A percentile compares a stretch with the other conserved stretches of the same genome.
These are phyloP conservation scores for Adela reaumurella DNA, from an alignment of 2,888 invertebrate species.

Conservation along the genomic window DNA sequence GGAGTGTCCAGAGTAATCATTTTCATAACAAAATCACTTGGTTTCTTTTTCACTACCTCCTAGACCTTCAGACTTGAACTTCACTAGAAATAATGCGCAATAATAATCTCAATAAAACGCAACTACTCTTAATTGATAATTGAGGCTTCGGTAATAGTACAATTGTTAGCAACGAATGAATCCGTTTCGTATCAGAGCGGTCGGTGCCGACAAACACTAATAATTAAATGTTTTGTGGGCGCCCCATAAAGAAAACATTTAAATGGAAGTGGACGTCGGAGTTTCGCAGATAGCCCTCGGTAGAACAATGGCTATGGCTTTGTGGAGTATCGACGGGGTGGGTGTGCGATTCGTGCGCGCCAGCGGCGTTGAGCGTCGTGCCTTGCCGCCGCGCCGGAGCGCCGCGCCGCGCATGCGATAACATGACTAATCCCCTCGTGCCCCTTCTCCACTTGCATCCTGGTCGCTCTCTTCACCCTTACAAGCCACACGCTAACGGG, in stretches of 20 bases:
- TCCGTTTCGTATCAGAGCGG: not conserved
- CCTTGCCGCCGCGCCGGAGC: slow-evolving; percentile 27
- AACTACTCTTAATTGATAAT: too few relatives aligned
- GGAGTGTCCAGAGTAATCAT: too few relatives aligned
- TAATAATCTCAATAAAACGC: too few relatives aligned
- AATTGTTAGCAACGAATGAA: not conserved
- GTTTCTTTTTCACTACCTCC: too few relatives aligned
- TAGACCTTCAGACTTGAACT: too few relatives aligned
- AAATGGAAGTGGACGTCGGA: not conserved
- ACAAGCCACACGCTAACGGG: too few relatives aligned
- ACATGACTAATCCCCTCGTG: too few relatives aligned
- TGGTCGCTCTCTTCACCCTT: too few relatives aligned
- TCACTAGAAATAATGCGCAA: too few relatives aligned
- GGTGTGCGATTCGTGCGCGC: slow-evolving; percentile 25
- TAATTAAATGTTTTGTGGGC: not conserved
- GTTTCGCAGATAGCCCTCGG: not conserved
- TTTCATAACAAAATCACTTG: too few relatives aligned
- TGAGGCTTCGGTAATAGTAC: too few relatives aligned
- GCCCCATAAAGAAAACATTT: not conserved
- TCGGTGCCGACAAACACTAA: not conserved
- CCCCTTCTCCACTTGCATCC: too few relatives aligned
- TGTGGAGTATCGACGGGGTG: not conserved
- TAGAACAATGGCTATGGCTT: not conserved
- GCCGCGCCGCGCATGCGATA: not conserved
- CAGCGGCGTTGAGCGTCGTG: slow-evolving; percentile 25